phyloP scores from a whole-genome alignment of 2,797 vertebrate genomes.

The Phyllotis vaccarum region DNA sequence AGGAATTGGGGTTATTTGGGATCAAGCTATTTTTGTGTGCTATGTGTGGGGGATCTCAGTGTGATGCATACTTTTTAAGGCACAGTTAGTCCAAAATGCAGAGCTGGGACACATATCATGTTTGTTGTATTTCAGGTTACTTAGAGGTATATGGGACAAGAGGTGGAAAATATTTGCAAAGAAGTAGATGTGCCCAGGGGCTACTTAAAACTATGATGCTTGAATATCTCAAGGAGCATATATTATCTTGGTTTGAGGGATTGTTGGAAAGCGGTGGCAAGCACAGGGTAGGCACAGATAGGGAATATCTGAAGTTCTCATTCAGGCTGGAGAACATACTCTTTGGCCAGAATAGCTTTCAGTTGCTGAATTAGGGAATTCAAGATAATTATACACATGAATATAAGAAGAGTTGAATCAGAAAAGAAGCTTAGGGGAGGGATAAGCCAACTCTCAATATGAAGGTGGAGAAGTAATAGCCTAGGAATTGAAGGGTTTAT shows the following conservation, averaged over 20 bases:
- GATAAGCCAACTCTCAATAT: neutral
- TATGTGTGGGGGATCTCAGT: neutral
- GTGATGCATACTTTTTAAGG: constrained; percentile 21
- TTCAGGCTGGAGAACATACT: neutral
- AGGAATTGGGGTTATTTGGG: constrained; percentile 13
- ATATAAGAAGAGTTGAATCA: neutral
- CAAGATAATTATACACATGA: neutral
- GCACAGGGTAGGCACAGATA: neutral
- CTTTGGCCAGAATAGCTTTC: neutral
- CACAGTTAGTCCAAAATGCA: constrained; percentile 13
- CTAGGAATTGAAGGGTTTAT: neutral
- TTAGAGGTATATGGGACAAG: constrained; percentile 21
- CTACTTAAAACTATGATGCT: constrained; percentile 8
- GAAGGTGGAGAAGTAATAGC: neutral
- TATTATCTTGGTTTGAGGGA: neutral
- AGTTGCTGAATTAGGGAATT: neutral
- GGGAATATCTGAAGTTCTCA: neutral
- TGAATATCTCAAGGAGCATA: constrained; percentile 1
- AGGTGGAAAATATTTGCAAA: constrained; percentile 53
- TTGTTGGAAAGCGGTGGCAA: neutral
- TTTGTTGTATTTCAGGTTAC: constrained; percentile 15
- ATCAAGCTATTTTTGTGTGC: neutral
- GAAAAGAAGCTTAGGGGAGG: neutral
- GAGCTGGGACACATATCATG: neutral
- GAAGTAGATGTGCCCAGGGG: neutral